Percentiles rank a stretch among this genome's conserved stretches.
Evolutionary conservation across 1,140 invertebrate species (phyloP).

Genomic region (Brachionus angularis): DNA sequence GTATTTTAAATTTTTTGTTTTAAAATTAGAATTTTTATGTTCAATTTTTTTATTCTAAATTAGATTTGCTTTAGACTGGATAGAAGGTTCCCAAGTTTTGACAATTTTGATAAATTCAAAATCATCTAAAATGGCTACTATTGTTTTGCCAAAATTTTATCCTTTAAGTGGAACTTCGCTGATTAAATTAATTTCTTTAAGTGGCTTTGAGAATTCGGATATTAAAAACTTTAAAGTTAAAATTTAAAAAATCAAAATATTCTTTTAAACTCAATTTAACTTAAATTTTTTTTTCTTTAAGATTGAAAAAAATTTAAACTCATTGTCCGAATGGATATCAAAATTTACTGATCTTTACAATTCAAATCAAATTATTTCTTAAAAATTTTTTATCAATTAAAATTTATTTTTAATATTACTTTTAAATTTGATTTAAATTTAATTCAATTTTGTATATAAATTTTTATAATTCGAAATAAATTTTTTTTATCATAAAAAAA

Average conservation of each 20-base stretch:
- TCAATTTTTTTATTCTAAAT: background rate
- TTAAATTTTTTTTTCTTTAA: background rate
- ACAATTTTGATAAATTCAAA: conserved; percentile 40
- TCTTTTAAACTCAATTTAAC: background rate
- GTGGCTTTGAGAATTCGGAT: conserved; percentile 1
- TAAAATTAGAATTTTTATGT: too few species aligned
- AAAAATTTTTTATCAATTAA: background rate
- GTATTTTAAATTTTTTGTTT: background rate
- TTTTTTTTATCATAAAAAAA: too few species aligned
- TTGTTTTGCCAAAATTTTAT: conserved; percentile 31
- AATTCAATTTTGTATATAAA: too few species aligned
- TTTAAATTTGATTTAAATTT: background rate
- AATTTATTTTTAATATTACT: background rate
- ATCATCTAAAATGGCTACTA: conserved; percentile 38
- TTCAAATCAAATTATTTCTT: background rate
- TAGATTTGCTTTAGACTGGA: conserved; percentile 43
- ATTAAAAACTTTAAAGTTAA: conserved; percentile 31
- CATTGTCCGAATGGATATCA: conserved; percentile 31
- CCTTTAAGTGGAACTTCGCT: conserved; percentile 3
- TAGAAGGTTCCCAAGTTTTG: conserved; percentile 25
- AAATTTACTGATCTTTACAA: conserved; percentile 14
- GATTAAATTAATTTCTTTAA: conserved; percentile 32
- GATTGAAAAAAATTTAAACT: background rate
- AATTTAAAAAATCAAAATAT: background rate
- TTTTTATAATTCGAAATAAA: too few species aligned